Base-by-base conservation (phyloP, 1,140 invertebrate genomes). In the Leptestheria dahalacensis region DNA sequence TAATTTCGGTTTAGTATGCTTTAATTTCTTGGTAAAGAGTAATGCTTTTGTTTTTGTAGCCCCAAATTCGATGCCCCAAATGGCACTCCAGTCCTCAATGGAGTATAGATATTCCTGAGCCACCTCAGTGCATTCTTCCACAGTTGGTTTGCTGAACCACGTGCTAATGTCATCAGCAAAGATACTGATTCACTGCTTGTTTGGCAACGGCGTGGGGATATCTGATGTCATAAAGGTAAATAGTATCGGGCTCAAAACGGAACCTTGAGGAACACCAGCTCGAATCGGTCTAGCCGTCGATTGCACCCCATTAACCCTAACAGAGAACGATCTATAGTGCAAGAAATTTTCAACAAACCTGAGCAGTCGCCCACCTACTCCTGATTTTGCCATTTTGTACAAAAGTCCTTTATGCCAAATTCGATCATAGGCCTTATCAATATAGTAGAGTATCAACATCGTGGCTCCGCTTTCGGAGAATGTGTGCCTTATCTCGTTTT, bases 401-500 rank as follows among this genome's bases (percentile, higher is more conserved):
- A 71, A 48, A 0, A 73, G 63, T 0, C 68, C 72, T 10, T 66
- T 55, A 12, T 68, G 61, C 69, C 71, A 73, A 0, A 71, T 67
- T 55, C 60, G 64, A 53, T 75, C 73, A 51, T 73, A 74, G 0
- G 71, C 70, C 64, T 73, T 73, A 50, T 67, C 65, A 2, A 74
- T 62, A 48, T 75, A 72, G 15, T 74, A 64, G 15, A 72, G 60
- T 0, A 72, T 26, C 41, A 67, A 61, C 1, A 61, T 61, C 6
- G 67, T 66, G 10, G 65, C 59, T 46, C 67, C 58, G 1, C 68
- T 66, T 61, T 64, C 64, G 55, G 70, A 70, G 23, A 68, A 70
- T 18, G 65, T 64, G 10, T 62, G 33, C 1, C 58, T 61, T 1
- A 74, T 68, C 46, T 68, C 59, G 57, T 70, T 67, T 0, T 65